Conservation (phyloP, 2,113 vertebrate species). For the Willisornis vidua region DNA sequence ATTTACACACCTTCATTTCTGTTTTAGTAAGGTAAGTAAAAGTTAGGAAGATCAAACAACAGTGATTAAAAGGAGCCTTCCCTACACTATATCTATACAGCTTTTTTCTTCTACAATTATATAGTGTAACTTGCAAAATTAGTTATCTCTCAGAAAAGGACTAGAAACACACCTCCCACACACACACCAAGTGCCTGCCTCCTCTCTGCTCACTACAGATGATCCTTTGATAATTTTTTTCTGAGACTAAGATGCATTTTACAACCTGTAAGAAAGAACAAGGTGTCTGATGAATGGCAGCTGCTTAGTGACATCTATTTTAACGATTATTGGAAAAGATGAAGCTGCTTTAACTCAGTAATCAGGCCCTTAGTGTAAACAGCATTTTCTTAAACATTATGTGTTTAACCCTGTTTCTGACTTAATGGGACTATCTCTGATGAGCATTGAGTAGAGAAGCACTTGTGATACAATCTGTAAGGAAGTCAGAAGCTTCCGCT, state of each 20-base stretch:
- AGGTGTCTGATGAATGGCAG: background rate
- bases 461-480: slow-evolving; percentile 18
- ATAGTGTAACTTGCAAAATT: background rate
- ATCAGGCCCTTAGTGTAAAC: background rate
- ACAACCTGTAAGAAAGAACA: background rate
- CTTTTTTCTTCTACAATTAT: background rate
- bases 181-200: background rate
- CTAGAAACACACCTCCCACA: background rate
- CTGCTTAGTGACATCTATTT: background rate
- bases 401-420: background rate
- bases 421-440: background rate
- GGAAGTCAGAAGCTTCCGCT: slow-evolving; percentile 35
- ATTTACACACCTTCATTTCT: background rate
- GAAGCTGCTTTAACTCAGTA: background rate
- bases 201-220: background rate
- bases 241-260: background rate
- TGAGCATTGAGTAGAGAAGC: background rate
- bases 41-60: background rate
- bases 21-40: background rate
- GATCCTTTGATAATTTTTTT: background rate
- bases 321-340: background rate
- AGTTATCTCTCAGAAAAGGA: background rate
- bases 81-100: background rate
- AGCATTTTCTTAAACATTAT: background rate
- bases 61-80: background rate